Evolutionary conservation across 2,797 vertebrate genomes (phyloP).

Genomic region (Xiphophorus birchmanni): DNA sequence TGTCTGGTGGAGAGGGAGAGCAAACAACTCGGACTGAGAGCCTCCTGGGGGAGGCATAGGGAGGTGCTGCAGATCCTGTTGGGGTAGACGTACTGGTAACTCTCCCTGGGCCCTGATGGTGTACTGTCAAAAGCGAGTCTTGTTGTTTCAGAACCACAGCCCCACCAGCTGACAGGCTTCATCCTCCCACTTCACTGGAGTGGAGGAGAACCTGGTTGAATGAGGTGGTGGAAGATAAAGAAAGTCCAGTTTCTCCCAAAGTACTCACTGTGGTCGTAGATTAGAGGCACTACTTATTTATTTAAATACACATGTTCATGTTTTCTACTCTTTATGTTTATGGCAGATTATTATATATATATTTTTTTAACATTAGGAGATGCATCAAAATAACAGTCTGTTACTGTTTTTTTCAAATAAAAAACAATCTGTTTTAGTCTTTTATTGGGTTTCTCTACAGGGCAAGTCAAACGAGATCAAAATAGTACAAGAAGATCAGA

Average conservation of each 20-base stretch:
- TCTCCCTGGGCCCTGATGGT: slow-evolving; percentile 44
- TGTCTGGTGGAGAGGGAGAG: slow-evolving; percentile 81
- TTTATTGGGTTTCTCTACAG: background rate
- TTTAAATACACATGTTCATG: background rate
- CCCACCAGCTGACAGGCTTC: slow-evolving; percentile 54
- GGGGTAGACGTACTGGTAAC: slow-evolving; percentile 51
- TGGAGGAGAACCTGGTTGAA: slow-evolving; percentile 30
- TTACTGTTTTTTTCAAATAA: background rate
- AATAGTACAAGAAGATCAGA: background rate
- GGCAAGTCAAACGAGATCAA: background rate
- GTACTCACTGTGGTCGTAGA: background rate
- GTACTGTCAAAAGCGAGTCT: slow-evolving; percentile 76
- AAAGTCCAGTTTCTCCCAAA: slow-evolving; percentile 18
- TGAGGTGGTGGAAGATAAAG: slow-evolving; percentile 22
- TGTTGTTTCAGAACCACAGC: slow-evolving; percentile 78
- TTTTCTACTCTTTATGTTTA: background rate
- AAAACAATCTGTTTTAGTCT: background rate
- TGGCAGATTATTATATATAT: no score
- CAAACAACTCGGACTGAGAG: slow-evolving; percentile 72
- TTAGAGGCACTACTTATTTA: slow-evolving; percentile 1
- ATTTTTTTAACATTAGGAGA: background rate
- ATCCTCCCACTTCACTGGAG: slow-evolving; percentile 23
- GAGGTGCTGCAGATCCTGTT: slow-evolving; percentile 31
- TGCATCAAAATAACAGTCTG: background rate
- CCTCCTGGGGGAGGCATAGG: slow-evolving; percentile 50